These are phyloP conservation scores for Danio jaintianensis DNA, from an alignment of 2,797 vertebrate species.

Conservation along the genomic window DNA sequence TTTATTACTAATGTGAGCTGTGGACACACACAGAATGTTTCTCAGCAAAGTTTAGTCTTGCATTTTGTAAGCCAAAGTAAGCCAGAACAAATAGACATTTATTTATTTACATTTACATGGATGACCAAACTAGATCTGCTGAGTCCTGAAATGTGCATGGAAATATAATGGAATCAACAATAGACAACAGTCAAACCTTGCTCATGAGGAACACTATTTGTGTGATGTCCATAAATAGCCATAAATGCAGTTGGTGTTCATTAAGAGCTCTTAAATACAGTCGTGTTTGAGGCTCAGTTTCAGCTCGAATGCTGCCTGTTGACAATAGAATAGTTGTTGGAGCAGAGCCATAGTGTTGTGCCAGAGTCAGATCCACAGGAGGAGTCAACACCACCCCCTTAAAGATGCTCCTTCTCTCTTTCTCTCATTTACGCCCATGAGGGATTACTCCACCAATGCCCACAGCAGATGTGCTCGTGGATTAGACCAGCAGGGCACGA, in stretches of 20 bases:
- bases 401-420: conserved; percentile 5
- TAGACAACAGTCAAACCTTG: neutral
- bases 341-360: conserved; percentile 7
- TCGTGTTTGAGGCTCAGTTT: neutral
- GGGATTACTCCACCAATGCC: conserved; percentile 2
- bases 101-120: no score
- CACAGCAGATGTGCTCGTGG: conserved; percentile 42
- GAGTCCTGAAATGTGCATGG: no score
- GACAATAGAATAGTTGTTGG: neutral
- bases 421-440: neutral
- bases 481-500: conserved; percentile 37
- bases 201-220: neutral
- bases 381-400: conserved; percentile 3
- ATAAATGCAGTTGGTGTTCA: neutral
- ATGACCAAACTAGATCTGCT: no score
- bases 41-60: no score
- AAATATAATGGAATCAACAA: neutral
- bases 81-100: no score
- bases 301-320: neutral
- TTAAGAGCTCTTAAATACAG: neutral
- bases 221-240: neutral
- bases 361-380: conserved; percentile 22
- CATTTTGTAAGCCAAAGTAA: no score
- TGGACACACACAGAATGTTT: no score
- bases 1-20: no score